Percentiles rank a stretch among this genome's conserved stretches.
These are phyloP conservation scores for Ennomos quercinarius DNA, from an alignment of 2,888 invertebrate genomes.

Conservation along the genomic window DNA sequence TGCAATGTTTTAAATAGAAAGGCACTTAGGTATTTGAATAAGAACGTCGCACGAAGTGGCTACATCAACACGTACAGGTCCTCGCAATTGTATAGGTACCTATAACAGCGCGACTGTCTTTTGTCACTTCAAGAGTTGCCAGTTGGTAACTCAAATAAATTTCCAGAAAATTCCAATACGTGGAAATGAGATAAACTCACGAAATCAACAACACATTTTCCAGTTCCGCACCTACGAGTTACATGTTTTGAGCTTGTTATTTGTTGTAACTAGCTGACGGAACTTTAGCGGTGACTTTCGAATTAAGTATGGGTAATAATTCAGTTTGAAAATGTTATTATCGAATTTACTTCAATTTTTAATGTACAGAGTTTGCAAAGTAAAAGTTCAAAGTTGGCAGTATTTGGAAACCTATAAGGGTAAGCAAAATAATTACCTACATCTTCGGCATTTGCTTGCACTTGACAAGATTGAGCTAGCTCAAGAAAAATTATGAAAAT, in stretches of 20 bases:
- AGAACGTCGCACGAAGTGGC: not conserved
- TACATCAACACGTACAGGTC: not conserved
- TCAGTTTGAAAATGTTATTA: not conserved
- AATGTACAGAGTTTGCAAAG: too few species aligned
- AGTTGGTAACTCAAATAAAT: not conserved
- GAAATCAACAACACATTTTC: slow-evolving; percentile 19
- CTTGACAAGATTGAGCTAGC: too few species aligned
- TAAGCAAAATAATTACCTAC: too few species aligned
- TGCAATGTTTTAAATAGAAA: not conserved
- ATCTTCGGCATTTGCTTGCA: too few species aligned
- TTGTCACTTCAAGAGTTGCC: slow-evolving; percentile 3
- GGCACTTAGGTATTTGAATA: not conserved
- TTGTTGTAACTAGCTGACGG: slow-evolving; percentile 21
- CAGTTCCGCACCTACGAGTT: slow-evolving; percentile 3
- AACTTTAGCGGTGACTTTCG: slow-evolving; percentile 8
- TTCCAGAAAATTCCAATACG: slow-evolving; percentile 2
- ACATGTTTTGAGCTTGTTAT: slow-evolving; percentile 30
- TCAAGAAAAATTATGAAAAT: too few species aligned
- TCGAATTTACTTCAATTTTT: too few species aligned
- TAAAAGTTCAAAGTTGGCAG: too few species aligned
- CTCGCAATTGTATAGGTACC: not conserved
- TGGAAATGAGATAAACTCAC: not conserved
- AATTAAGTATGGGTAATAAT: slow-evolving; percentile 2
- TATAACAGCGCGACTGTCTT: slow-evolving; percentile 1
- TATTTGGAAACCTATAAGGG: too few species aligned